Conservation (phyloP, 2,797 vertebrate species). For the Sebastolobus alascanus region DNA sequence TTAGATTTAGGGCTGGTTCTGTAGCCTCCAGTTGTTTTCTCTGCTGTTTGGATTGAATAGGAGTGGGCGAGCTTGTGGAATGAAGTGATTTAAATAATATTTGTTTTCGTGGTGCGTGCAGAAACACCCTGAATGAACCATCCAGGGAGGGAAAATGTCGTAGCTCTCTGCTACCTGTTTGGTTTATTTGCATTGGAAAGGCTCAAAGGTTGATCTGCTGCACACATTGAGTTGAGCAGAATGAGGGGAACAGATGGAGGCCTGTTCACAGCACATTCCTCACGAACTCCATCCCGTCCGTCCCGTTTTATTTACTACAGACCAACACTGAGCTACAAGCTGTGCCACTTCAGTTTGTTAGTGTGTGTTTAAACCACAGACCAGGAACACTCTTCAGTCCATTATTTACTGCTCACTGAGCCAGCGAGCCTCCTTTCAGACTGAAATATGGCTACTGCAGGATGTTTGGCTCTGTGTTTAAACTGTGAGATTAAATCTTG, state of each 20-base stretch:
- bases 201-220: slow-evolving; percentile 50
- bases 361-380: not conserved
- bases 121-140: not conserved
- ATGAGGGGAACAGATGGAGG: slow-evolving; percentile 74
- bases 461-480: not conserved
- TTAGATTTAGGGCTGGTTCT: not conserved
- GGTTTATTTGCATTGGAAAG: slow-evolving; percentile 40
- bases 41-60: not conserved
- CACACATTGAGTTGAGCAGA: slow-evolving; percentile 28
- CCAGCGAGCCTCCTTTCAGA: not conserved
- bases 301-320: slow-evolving; percentile 5
- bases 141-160: not conserved
- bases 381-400: no score
- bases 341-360: not conserved
- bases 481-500: not conserved
- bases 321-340: not conserved
- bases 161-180: slow-evolving; percentile 33
- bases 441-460: not conserved
- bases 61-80: not conserved
- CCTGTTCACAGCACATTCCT: slow-evolving; percentile 60
- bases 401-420: not conserved
- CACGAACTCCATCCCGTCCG: slow-evolving; percentile 32
- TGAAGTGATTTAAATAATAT: not conserved
- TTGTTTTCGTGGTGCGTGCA: not conserved
- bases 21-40: not conserved